A percentile compares a stretch with the other conserved stretches of the same genome.
These are phyloP conservation scores for Drosophila quinaria DNA, from an alignment of 2,888 invertebrate genomes.

Conservation along the genomic window DNA sequence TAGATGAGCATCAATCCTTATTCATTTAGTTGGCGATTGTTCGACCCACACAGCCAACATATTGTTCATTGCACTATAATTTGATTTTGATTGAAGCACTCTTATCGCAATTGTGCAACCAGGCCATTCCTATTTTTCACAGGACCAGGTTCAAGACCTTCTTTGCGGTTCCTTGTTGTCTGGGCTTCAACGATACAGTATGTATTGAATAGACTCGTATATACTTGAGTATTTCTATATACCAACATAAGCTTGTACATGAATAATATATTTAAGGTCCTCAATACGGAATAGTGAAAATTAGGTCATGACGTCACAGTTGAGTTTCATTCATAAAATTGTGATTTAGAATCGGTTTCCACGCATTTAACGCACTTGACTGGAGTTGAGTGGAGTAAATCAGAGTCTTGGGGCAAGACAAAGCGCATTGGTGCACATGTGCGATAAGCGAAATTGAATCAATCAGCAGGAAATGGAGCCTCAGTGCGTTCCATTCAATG, in stretches of 20 bases:
- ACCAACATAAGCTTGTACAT: background rate
- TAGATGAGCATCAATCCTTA: slow-evolving; percentile 67
- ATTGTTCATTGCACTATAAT: slow-evolving; percentile 79
- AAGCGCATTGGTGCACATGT: slow-evolving; percentile 78
- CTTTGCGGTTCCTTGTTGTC: slow-evolving; percentile 5
- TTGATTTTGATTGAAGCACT: slow-evolving; percentile 74
- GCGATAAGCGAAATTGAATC: slow-evolving; percentile 79
- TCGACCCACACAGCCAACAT: slow-evolving; percentile 28
- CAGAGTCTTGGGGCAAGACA: slow-evolving; percentile 15
- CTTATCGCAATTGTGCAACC: slow-evolving; percentile 73
- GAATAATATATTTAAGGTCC: background rate
- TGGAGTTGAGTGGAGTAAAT: slow-evolving; percentile 16
- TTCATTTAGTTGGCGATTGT: slow-evolving; percentile 64
- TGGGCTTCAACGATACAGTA: background rate
- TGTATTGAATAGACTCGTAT: background rate
- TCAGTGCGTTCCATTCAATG: slow-evolving; percentile 26
- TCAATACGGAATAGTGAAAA: background rate
- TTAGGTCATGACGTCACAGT: slow-evolving; percentile 45
- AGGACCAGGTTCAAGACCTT: background rate
- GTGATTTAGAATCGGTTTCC: slow-evolving; percentile 11
- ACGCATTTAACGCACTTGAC: slow-evolving; percentile 45
- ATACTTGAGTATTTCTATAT: background rate
- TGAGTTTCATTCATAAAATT: slow-evolving; percentile 71
- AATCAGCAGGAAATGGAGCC: slow-evolving; percentile 69
- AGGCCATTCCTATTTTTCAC: slow-evolving; percentile 2